A percentile compares a stretch with the other conserved stretches of the same genome.
Conservation (phyloP, 2,888 invertebrate species). For the Phoenoteleia sp. region DNA sequence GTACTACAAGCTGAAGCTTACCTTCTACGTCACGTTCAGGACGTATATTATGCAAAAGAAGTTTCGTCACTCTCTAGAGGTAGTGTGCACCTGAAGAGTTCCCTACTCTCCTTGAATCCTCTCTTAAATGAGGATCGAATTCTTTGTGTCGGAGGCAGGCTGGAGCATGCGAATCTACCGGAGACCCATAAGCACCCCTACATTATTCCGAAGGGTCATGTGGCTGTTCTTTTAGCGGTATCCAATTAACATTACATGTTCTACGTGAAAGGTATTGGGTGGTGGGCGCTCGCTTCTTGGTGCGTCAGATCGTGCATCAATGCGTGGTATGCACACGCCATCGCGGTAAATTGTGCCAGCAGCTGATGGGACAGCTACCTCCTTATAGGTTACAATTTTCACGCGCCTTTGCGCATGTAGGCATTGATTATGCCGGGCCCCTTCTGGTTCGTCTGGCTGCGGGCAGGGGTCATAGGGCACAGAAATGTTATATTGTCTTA, state of each 20-base stretch:
- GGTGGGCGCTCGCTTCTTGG: slow-evolving; percentile 11
- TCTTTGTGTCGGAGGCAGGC: slow-evolving; percentile 33
- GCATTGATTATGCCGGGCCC: slow-evolving; percentile 48
- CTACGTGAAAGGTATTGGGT: slow-evolving; percentile 47
- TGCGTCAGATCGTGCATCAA: not conserved
- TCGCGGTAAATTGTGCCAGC: slow-evolving; percentile 10
- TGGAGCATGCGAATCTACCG: slow-evolving; percentile 1
- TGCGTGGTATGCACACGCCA: slow-evolving; percentile 10
- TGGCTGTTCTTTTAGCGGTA: not conserved
- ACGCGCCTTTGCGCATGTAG: slow-evolving; percentile 15
- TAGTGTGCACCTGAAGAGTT: not conserved
- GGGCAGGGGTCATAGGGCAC: slow-evolving; percentile 30
- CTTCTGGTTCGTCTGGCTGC: slow-evolving; percentile 4
- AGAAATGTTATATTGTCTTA: not conserved
- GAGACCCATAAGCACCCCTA: not conserved
- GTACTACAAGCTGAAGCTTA: not conserved
- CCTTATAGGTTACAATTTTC: slow-evolving; percentile 72
- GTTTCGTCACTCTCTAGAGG: not conserved
- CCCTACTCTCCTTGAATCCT: slow-evolving; percentile 16
- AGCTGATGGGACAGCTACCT: slow-evolving; percentile 75
- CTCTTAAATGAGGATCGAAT: not conserved
- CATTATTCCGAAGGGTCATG: not conserved
- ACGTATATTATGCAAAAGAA: not conserved
- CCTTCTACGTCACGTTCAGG: not conserved
- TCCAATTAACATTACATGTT: slow-evolving; percentile 39